phyloP scores from a whole-genome alignment of 2,797 vertebrate species.

The Oceanodroma leucorhoa region DNA sequence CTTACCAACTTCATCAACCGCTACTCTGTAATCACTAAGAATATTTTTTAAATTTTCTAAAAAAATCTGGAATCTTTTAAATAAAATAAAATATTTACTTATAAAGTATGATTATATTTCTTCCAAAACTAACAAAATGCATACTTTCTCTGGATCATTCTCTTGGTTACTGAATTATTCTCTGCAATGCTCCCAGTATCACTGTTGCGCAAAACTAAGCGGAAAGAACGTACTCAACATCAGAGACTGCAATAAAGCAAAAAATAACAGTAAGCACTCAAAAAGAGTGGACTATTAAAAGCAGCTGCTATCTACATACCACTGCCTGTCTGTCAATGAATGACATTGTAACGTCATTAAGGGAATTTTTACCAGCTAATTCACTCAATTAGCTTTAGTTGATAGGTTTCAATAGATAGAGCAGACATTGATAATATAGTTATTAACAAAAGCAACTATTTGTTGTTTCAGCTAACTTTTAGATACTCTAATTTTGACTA shows the following conservation, averaged over 20 bases:
- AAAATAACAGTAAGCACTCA: neutral
- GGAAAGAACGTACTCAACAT: slow-evolving; percentile 35
- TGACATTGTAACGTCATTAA: neutral
- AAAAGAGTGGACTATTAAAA: neutral
- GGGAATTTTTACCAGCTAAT: neutral
- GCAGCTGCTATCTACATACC: neutral
- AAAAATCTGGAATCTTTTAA: neutral
- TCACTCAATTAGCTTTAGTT: neutral
- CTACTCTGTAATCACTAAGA: neutral
- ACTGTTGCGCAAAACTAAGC: slow-evolving; percentile 1
- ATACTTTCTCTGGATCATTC: slow-evolving; percentile 15
- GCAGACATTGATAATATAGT: neutral
- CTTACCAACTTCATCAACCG: neutral
- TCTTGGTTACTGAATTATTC: slow-evolving; percentile 41
- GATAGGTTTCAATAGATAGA: neutral
- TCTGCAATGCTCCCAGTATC: slow-evolving; percentile 9
- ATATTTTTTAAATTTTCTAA: neutral
- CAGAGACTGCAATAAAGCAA: neutral
- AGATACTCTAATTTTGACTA: neutral
- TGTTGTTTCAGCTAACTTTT: neutral
- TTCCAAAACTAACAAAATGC: slow-evolving; percentile 56
- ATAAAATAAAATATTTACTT: slow-evolving; percentile 26
- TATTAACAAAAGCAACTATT: neutral
- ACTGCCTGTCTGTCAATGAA: neutral
- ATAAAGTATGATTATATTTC: neutral